Evolutionary conservation across 2,797 vertebrate genomes (phyloP), one percentile per base, ranked within the genome.

Genomic region (Phylloscopus collybita): DNA sequence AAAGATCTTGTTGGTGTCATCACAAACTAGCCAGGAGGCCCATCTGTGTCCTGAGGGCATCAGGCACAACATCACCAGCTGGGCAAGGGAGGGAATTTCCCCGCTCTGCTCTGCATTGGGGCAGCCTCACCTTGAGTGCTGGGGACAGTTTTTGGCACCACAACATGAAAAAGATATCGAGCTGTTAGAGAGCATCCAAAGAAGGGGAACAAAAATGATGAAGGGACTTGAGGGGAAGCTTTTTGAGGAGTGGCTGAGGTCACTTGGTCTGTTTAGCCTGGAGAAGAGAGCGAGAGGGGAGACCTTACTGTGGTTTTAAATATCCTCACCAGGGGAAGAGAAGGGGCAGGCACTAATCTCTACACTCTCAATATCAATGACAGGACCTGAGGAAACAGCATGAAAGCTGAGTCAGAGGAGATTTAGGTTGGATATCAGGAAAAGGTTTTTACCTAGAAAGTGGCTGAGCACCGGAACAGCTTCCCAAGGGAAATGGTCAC

Each of bases 11-110:
- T 13, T 71, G 26, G 29, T 71, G 32, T 66, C 38, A 12, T 13
- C 0, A 0, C 17, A 60, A 53, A 47, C 8, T 14, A 34, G 30
- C 10, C 40, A 60, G 14, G 29, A 60, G 32, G 40, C 21, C 6
- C 9, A 60, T 1, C 5, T 1, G 0, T 64, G 14, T 51, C 29
- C 25, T 34, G 11, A 21, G 2, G 0, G 1, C 16, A 40, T 73
- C 38, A n/a, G n/a, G 51, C 10, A 38, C 29, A n/a, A 1, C 45
- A 51, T 32, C 1, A 0, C 6, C 45, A 45, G 11, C 21, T 0
- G 0, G 44, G 2, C 2, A 25, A 60, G 14, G 21, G 10, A 47
- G 12, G 14, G 11, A 9, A 47, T 74, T 54, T 11, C 40, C 25
- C 17, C 0, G 0, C 10, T 73, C 38, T 88, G 14, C 34, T 60